Base-by-base conservation (phyloP, 2,113 vertebrate genomes). In the Nymphicus hollandicus region DNA sequence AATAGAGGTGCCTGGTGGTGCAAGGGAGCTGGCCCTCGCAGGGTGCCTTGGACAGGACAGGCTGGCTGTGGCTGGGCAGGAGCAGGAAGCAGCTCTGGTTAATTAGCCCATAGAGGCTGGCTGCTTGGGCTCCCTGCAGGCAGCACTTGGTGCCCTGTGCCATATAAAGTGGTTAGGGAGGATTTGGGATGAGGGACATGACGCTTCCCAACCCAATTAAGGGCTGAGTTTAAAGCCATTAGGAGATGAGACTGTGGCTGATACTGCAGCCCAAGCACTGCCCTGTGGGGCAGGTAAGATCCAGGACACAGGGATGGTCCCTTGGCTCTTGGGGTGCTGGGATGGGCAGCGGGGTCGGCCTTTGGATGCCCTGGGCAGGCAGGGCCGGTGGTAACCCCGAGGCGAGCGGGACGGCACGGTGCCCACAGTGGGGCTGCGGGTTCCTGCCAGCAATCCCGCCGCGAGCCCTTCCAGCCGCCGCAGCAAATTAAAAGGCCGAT, bases 401-500 rank as follows among this genome's bases (percentile, higher is more conserved):
- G 1, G 4, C 5, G 31, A 72, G 28, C 5, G 19, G 96, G 93
- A 91, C 89, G 55, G 90, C 50, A 29, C 24, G 69, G 58, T 94
- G 95, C 81, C 86, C 60, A 15, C 41, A 16, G 93, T 3, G n/a
- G 85, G 95, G 96, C 79, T 68, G 97, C 49, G 70, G 96, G 96
- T 92, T 98, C 94, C 91, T 97, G 98, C 95, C 94, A 97, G 92
- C 77, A 73, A 87, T 82, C 91, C 92, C 31, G 86, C 92, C 29
- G 66, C 60, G 80, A 96, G 97, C 96, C 97, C 95, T 97, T 96
- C 95, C 96, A 97, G 97, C 96, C 85, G 95, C 97, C 72, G 96
- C 98, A 97, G 98, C 95, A 98, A 98, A 98, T 98, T 98, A 98
- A 98, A 98, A 98, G 97, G 97, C 97, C 97, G 96, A 97, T 98